Evolutionary conservation across 1,140 invertebrate genomes (phyloP).

Genomic region (Psix sp.): DNA sequence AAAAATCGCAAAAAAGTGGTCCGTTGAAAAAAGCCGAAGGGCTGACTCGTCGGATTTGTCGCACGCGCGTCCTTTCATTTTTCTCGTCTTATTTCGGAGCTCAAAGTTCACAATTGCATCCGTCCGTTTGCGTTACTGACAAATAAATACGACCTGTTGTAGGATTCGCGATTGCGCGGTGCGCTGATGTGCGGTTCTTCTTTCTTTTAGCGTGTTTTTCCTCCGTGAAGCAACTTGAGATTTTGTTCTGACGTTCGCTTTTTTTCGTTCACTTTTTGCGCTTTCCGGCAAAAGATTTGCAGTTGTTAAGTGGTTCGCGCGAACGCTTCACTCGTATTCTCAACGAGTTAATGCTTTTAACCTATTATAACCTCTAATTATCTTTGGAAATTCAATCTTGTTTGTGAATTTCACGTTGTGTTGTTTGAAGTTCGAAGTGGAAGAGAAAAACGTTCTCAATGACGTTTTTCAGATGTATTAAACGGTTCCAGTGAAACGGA

Average conservation of each 20-base stretch:
- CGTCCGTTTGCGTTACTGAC: no score
- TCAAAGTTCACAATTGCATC: slow-evolving; percentile 38
- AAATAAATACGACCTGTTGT: no score
- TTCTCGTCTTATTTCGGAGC: slow-evolving; percentile 18
- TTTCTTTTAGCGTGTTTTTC: slow-evolving; percentile 2
- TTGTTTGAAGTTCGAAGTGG: no score
- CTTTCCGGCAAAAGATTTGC: slow-evolving; percentile 15
- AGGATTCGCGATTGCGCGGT: not conserved
- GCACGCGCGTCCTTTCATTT: slow-evolving; percentile 26
- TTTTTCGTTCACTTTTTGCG: slow-evolving; percentile 34
- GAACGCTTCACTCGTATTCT: slow-evolving; percentile 3
- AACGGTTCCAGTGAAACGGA: no score
- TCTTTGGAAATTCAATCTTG: slow-evolving; percentile 1
- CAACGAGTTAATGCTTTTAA: slow-evolving; percentile 29
- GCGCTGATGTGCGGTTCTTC: slow-evolving; percentile 1
- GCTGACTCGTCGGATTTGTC: slow-evolving; percentile 42
- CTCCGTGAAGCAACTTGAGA: slow-evolving; percentile 15
- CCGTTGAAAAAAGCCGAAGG: slow-evolving; percentile 30
- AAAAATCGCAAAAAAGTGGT: slow-evolving; percentile 43
- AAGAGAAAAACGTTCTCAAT: no score
- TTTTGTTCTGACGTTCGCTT: slow-evolving; percentile 9
- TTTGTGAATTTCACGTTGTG: no score
- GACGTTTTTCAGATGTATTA: no score
- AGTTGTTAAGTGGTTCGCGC: slow-evolving; percentile 17
- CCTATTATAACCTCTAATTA: slow-evolving; percentile 8